Evolutionary conservation across 2,113 vertebrate species (phyloP).

Genomic region (Corythornis madagascariensis): DNA sequence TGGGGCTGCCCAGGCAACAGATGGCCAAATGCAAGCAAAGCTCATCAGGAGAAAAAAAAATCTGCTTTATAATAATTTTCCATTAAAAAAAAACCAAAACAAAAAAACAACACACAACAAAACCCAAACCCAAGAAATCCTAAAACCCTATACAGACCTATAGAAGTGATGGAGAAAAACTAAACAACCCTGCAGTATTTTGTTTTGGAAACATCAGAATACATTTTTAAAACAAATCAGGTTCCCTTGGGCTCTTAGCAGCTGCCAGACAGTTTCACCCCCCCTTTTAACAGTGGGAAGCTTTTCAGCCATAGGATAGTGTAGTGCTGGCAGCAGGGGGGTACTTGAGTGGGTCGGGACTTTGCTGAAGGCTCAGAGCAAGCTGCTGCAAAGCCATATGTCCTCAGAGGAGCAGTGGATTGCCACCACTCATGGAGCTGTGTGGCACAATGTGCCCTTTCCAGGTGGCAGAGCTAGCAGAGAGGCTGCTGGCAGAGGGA

Average conservation of each 20-base stretch:
- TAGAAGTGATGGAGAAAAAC: neutral
- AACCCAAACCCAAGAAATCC: neutral
- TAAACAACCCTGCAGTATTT: neutral
- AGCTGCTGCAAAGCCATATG: neutral
- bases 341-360: neutral
- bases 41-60: conserved; percentile 11
- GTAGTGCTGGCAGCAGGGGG: neutral
- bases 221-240: conserved; percentile 1
- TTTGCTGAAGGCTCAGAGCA: neutral
- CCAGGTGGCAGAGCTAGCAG: neutral
- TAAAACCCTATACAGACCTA: neutral
- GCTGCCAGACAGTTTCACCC: neutral
- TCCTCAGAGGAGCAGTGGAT: neutral
- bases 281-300: neutral
- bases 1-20: conserved; percentile 47
- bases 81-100: neutral
- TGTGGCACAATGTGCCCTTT: fast-evolving
- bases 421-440: fast-evolving
- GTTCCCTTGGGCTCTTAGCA: neutral
- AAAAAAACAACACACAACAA: neutral
- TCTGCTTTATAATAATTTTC: conserved; percentile 1
- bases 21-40: conserved; percentile 36
- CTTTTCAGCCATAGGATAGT: neutral
- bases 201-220: neutral
- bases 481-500: neutral